A percentile compares a stretch with the other conserved stretches of the same genome.
phyloP scores from a whole-genome alignment of 2,797 vertebrate genomes.

The Chiloscyllium punctatum region DNA sequence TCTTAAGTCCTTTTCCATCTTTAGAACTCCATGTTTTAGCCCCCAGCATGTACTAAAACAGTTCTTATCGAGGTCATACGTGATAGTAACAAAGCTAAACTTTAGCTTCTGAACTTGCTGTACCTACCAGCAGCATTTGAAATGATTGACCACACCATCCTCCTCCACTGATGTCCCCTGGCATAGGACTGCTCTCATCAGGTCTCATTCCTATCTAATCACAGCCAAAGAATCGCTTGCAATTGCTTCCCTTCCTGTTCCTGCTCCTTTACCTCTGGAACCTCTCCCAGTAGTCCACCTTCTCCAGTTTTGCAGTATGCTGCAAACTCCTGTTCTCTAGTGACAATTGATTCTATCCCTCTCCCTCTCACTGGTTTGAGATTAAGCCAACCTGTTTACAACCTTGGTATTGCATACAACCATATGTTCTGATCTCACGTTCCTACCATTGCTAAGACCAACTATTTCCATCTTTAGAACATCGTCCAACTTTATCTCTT shows the following conservation, averaged over 20 bases:
- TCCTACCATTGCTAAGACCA: not conserved
- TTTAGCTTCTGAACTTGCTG: no score
- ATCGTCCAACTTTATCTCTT: not conserved
- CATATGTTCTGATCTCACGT: not conserved
- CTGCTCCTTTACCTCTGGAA: no score
- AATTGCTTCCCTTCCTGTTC: not conserved
- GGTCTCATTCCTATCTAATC: not conserved
- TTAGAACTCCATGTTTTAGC: no score
- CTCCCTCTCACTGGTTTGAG: not conserved
- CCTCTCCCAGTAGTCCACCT: not conserved
- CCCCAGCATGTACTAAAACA: no score
- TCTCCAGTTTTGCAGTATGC: not conserved
- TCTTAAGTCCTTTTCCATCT: no score
- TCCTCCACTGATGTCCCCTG: no score
- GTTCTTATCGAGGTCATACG: no score
- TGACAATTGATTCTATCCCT: not conserved
- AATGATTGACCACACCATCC: not conserved
- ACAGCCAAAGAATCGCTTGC: not conserved
- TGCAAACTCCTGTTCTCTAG: not conserved
- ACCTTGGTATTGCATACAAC: not conserved
- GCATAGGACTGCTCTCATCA: not conserved
- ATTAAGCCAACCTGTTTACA: not conserved
- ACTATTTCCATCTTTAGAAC: not conserved
- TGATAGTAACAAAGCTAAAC: no score
- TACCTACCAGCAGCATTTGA: no score